phyloP scores from a whole-genome alignment of 2,888 invertebrate species.

The Bedellia somnulentella region DNA sequence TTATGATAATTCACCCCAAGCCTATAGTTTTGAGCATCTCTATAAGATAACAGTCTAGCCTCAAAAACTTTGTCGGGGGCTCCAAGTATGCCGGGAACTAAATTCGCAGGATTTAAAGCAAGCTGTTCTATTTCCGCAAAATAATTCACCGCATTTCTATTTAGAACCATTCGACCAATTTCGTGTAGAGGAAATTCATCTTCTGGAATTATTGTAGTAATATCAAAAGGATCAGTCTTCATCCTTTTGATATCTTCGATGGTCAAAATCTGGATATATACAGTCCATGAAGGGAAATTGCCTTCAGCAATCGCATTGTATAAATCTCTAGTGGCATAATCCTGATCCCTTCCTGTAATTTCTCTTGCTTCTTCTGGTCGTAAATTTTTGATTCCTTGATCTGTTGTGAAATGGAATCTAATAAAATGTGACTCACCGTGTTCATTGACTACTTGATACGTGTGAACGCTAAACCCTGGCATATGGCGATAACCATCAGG shows the following conservation, averaged over 20 bases:
- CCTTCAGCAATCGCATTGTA: conserved; percentile 79
- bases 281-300: conserved; percentile 73
- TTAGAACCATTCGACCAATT: conserved; percentile 79
- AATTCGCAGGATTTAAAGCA: conserved; percentile 83
- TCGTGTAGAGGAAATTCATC: conserved; percentile 79
- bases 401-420: conserved; percentile 86
- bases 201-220: conserved; percentile 82
- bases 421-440: conserved; percentile 70
- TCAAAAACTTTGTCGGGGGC: conserved; percentile 89
- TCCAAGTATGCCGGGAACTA: conserved; percentile 87
- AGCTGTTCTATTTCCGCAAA: conserved; percentile 90
- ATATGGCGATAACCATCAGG: conserved; percentile 87
- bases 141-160: conserved; percentile 86
- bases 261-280: conserved; percentile 83
- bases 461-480: conserved; percentile 91
- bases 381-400: conserved; percentile 82
- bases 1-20: conserved; percentile 88
- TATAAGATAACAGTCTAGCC: conserved; percentile 80
- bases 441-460: conserved; percentile 81
- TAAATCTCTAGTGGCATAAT: conserved; percentile 82
- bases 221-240: conserved; percentile 85
- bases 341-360: conserved; percentile 76
- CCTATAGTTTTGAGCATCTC: conserved; percentile 82
- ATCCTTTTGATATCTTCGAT: conserved; percentile 73
- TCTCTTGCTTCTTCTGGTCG: conserved; percentile 64